Percentiles rank a stretch among this genome's conserved stretches.
Evolutionary conservation across 92 coral and sea anemone species (phyloP).

Genomic region (Umimayanthus kanabou): DNA sequence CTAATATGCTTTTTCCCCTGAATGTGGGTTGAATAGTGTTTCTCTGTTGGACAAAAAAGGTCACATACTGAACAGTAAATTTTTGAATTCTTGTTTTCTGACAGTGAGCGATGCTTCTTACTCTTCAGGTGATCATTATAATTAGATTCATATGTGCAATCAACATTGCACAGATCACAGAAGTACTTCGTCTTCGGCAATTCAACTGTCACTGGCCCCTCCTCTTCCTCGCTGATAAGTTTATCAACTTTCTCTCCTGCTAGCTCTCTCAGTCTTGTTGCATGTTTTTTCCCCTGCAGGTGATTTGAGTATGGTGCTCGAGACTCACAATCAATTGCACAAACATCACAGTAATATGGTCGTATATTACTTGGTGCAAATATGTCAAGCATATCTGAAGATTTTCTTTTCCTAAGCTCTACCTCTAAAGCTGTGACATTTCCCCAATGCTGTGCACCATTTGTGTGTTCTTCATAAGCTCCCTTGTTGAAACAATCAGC

Average conservation of each 20-base stretch:
- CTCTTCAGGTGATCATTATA: conserved; percentile 52
- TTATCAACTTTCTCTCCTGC: conserved; percentile 52
- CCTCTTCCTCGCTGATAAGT: conserved; percentile 36
- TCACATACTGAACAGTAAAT: conserved; percentile 31
- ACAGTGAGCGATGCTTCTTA: conserved; percentile 36
- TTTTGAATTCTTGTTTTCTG: conserved; percentile 22
- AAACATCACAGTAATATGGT: conserved; percentile 57
- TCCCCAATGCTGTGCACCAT: conserved; percentile 36
- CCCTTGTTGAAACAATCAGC: conserved; percentile 39
- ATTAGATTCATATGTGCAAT: conserved; percentile 48
- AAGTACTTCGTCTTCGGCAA: conserved; percentile 51
- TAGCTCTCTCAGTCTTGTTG: not conserved
- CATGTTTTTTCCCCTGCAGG: conserved; percentile 49
- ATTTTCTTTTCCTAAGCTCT: conserved; percentile 22
- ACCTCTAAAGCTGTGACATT: conserved; percentile 38
- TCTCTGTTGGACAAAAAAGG: conserved; percentile 32
- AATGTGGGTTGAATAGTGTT: conserved; percentile 20
- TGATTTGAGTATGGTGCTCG: conserved; percentile 40
- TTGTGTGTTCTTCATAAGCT: conserved; percentile 28
- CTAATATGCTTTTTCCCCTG: conserved; percentile 43
- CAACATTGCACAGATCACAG: conserved; percentile 56
- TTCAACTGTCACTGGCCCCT: conserved; percentile 45
- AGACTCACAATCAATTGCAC: conserved; percentile 51
- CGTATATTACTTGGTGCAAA: conserved; percentile 30
- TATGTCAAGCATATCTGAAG: conserved; percentile 34